Percentiles rank a stretch among this genome's conserved stretches.
Conservation (phyloP, 2,888 invertebrate species). For the Palloptera scutellata region DNA sequence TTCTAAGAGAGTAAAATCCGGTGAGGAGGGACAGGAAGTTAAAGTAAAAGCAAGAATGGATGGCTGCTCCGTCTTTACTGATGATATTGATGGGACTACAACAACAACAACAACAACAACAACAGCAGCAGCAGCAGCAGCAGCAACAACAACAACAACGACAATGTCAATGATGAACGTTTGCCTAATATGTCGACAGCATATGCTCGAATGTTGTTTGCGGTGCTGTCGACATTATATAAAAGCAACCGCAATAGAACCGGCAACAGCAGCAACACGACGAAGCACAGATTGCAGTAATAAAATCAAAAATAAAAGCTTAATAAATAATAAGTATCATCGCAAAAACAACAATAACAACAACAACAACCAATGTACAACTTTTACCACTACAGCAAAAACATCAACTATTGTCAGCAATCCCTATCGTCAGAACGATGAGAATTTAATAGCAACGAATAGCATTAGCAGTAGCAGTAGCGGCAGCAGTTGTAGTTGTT, state of each 20-base stretch:
- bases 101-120: constrained; percentile 1
- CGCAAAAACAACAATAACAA: constrained; percentile 26
- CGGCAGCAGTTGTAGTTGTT: constrained; percentile 14
- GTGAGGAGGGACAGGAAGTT: no score
- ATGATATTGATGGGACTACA: background rate
- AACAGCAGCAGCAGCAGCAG: constrained; percentile 16
- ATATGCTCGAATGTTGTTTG: constrained; percentile 24
- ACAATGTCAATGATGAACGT: background rate
- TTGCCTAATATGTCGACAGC: constrained; percentile 31
- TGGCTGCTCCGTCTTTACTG: no score
- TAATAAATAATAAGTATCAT: background rate
- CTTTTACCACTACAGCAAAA: constrained; percentile 5
- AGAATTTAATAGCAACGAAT: constrained; percentile 35
- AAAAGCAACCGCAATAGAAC: constrained; percentile 15
- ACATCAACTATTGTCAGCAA: background rate
- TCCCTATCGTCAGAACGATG: background rate
- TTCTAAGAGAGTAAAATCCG: no score
- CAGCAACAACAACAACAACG: constrained; percentile 7
- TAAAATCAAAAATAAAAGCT: constrained; percentile 20
- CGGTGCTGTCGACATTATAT: constrained; percentile 40
- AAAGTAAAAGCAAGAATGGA: constrained; percentile 7
- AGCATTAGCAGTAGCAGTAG: constrained; percentile 31
- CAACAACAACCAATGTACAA: constrained; percentile 3
- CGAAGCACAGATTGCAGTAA: constrained; percentile 11
- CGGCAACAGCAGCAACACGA: constrained; percentile 19